Percentiles rank a stretch among this genome's conserved stretches.
Conservation (phyloP, 1,140 invertebrate genomes). For the Pseudobourletiella spinata region DNA sequence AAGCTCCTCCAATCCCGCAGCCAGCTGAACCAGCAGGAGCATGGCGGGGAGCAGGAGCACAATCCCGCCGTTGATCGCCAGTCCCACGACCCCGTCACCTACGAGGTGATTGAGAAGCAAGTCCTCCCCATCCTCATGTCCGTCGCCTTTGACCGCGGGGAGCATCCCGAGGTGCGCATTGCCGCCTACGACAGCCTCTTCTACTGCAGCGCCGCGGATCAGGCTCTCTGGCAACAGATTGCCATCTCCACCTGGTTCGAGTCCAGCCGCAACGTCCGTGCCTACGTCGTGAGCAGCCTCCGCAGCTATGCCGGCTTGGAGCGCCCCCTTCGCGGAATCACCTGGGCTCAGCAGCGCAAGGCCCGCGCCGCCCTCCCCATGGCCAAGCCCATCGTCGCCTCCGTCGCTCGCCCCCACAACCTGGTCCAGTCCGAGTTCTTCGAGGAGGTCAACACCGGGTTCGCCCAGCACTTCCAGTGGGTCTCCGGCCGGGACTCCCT, state of each 20-base stretch:
- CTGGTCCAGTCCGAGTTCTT: conserved; percentile 22
- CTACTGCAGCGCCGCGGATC: conserved; percentile 27
- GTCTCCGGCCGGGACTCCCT: conserved; percentile 23
- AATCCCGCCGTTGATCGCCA: conserved; percentile 7
- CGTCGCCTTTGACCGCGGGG: conserved; percentile 34
- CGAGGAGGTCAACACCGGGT: conserved; percentile 17
- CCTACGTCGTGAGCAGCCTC: conserved; percentile 33
- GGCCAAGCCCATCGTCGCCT: conserved; percentile 27
- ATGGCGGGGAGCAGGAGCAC: conserved; percentile 3
- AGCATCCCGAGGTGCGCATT: conserved; percentile 34
- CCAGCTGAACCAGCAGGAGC: neutral
- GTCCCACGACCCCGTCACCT: conserved; percentile 24
- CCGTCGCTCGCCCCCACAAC: conserved; percentile 27
- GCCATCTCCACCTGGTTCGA: conserved; percentile 35
- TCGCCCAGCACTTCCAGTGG: conserved; percentile 17
- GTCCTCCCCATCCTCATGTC: conserved; percentile 35
- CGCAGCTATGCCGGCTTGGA: conserved; percentile 20
- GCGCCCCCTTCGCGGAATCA: neutral
- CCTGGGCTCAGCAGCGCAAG: conserved; percentile 17
- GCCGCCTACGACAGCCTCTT: conserved; percentile 34
- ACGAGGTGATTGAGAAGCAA: conserved; percentile 24
- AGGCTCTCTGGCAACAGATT: conserved; percentile 34
- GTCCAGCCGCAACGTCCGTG: conserved; percentile 26
- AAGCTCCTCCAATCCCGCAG: neutral
- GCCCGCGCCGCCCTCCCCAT: conserved; percentile 31